phyloP scores from a whole-genome alignment of 2,113 vertebrate species.

The Thymallus thymallus region DNA sequence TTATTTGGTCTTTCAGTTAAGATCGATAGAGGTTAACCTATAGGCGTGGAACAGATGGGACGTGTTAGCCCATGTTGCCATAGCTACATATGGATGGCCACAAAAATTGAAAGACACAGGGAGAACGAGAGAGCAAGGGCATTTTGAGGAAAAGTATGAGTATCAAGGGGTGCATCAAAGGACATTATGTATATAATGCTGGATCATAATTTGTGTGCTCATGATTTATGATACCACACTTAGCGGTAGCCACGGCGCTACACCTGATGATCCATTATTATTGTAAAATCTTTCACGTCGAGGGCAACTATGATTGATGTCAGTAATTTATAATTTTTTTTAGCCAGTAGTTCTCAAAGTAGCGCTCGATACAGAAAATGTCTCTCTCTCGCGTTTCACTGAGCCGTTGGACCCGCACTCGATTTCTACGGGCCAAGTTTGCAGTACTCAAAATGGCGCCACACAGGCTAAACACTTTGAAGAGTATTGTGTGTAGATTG shows the following conservation, averaged over 20 bases:
- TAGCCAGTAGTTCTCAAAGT: too few relatives aligned
- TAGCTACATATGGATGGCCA: conserved; percentile 22
- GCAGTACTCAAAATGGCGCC: too few relatives aligned
- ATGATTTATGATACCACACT: conserved; percentile 57
- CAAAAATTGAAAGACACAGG: conserved; percentile 29
- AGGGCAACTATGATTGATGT: too few relatives aligned
- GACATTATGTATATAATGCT: conserved; percentile 64
- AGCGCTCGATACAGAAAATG: too few relatives aligned
- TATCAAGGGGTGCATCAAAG: conserved; percentile 58
- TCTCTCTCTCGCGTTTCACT: too few relatives aligned
- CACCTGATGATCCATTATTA: not conserved
- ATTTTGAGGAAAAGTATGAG: conserved; percentile 53
- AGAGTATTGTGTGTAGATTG: too few relatives aligned
- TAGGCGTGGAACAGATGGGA: not conserved
- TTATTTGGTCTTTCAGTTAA: not conserved
- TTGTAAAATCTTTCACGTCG: too few relatives aligned
- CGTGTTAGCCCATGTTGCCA: not conserved
- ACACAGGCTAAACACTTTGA: too few relatives aligned
- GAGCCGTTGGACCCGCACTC: too few relatives aligned
- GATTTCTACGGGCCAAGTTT: too few relatives aligned
- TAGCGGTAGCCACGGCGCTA: conserved; percentile 9
- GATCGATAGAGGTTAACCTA: not conserved
- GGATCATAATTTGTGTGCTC: conserved; percentile 51
- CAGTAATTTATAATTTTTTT: too few relatives aligned
- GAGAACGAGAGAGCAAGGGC: conserved; percentile 46